Evolutionary conservation across 2,797 vertebrate genomes (phyloP), one percentile per base, ranked within the genome.

Genomic region (Chlorospingus flavigularis): DNA sequence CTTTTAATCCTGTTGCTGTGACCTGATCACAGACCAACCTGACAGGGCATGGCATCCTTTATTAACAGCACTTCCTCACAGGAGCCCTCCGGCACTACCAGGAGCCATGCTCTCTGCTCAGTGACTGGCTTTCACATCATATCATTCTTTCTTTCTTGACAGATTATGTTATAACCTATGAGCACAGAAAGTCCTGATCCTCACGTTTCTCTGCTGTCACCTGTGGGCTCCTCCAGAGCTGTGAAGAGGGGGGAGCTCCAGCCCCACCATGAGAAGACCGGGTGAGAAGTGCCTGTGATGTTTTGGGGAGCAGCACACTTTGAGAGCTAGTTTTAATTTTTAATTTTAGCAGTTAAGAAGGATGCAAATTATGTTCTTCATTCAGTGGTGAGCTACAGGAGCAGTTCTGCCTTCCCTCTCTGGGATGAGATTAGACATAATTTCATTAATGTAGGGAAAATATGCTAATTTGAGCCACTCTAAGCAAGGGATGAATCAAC

Each of bases 61-160:
- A 68, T 87, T 91, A 94, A 73, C 54, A 83, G 37, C 37, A 17
- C 43, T 55, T 94, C 45, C 70, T 84, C 91, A 75, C 68, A 77
- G 78, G 72, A 95, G 78, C 74, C 78, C 58, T 88, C 91, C 0
- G 2, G 78, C 72, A 28, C 57, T 76, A 53, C 65, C 53, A 60
- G 45, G 75, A 92, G 85, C 70, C 43, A 23, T 74, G 48, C 86
- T 87, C 35, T 75, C 72, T 93, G 4, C 60, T 48, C 88, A 76
- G 30, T 81, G 55, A 53, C 90, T 90, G 94, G 87, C 89, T 95
- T 91, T 97, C 94, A 94, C 51, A 51, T 91, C 94, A 25, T 95
- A 53, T 97, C 61, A 88, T 95, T 97, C 87, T 97, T 91, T 97
- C 92, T 96, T 96, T 97, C 96, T 95, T 86, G 78, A 74, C 96